These are phyloP conservation scores for Trachops cirrhosus DNA, from an alignment of 2,797 vertebrate species.

Conservation along the genomic window DNA sequence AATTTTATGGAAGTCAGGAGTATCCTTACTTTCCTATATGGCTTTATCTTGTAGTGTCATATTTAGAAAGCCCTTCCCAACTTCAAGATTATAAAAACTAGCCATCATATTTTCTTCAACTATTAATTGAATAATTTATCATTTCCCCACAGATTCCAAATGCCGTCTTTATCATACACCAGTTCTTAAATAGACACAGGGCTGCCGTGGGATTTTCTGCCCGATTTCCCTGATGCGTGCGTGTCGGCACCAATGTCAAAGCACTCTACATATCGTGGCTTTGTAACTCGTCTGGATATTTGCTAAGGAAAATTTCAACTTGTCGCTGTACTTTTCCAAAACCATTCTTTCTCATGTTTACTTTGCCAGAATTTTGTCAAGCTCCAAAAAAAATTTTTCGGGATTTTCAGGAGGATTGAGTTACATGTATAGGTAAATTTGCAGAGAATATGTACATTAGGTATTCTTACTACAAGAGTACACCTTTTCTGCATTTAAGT, in stretches of 20 bases:
- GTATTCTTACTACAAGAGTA: not conserved
- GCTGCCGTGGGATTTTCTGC: constrained; percentile 56
- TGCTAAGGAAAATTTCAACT: constrained; percentile 43
- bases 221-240: constrained; percentile 46
- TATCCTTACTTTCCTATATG: not conserved
- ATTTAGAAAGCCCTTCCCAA: not conserved
- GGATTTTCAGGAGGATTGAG: not conserved
- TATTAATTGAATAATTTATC: constrained; percentile 67
- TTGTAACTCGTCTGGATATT: constrained; percentile 42
- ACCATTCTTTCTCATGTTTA: constrained; percentile 7
- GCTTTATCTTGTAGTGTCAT: not conserved
- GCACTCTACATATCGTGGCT: constrained; percentile 1
- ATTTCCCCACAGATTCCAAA: constrained; percentile 59
- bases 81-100: constrained; percentile 36
- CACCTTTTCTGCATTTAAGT: not conserved
- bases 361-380: not conserved
- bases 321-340: constrained; percentile 26
- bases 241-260: constrained; percentile 41
- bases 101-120: constrained; percentile 16
- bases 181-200: constrained; percentile 41
- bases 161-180: constrained; percentile 52
- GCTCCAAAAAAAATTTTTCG: not conserved
- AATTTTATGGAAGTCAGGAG: not conserved
- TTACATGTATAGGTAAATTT: constrained; percentile 26
- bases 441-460: not conserved